Percentiles rank a stretch among this genome's conserved stretches.
These are phyloP conservation scores for Rotaria sp. DNA, from an alignment of 2,888 invertebrate genomes.

Conservation along the genomic window DNA sequence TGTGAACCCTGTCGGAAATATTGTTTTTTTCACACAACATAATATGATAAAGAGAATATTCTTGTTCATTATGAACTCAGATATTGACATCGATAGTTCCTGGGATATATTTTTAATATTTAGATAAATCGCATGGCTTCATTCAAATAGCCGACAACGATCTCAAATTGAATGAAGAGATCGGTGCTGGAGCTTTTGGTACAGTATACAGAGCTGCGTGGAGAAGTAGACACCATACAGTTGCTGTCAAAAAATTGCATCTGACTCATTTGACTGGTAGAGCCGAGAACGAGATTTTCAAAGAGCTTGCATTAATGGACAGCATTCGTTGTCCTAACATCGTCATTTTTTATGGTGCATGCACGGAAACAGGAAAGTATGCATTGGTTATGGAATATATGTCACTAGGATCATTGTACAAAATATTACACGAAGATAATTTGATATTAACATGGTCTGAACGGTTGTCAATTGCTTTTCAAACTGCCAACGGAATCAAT, in stretches of 20 bases:
- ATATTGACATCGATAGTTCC: too few relatives aligned
- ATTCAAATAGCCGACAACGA: background rate
- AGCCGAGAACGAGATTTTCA: background rate
- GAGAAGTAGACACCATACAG: background rate
- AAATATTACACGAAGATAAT: conserved; percentile 44
- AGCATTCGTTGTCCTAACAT: background rate
- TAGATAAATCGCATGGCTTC: background rate
- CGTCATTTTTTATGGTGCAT: conserved; percentile 46
- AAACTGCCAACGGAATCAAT: conserved; percentile 50
- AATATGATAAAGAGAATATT: too few relatives aligned
- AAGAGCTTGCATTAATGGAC: background rate
- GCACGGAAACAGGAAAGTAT: conserved; percentile 45
- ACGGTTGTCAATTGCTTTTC: conserved; percentile 46
- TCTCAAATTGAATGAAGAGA: background rate
- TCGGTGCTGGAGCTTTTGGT: background rate
- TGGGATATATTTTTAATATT: too few relatives aligned
- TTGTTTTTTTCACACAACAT: too few relatives aligned
- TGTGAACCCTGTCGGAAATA: too few relatives aligned
- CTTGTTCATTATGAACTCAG: too few relatives aligned
- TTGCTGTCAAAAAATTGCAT: background rate
- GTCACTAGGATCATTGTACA: conserved; percentile 47
- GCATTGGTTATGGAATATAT: conserved; percentile 50
- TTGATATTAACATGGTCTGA: background rate
- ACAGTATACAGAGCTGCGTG: background rate
- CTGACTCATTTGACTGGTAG: background rate